Evolutionary conservation across 2,113 vertebrate species (phyloP), one percentile per base, ranked within the genome.

Genomic region (Ceyx cyanopectus): DNA sequence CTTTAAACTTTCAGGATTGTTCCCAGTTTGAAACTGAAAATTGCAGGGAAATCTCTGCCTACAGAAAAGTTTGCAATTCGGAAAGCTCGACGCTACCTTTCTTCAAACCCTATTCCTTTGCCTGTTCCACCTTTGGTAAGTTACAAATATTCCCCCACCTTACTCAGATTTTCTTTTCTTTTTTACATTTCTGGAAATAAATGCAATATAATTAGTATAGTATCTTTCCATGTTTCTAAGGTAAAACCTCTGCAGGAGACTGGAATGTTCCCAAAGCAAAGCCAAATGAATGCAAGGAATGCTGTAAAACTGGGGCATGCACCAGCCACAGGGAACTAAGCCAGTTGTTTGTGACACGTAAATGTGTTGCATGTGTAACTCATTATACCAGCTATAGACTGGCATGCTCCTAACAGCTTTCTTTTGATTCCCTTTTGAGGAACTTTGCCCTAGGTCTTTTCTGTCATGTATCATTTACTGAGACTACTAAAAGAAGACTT

Each of bases 41-140:
- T 99, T 81, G 99, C 99, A n/a, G 99, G 99, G 74, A 99, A 99
- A 92, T 99, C 99, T 87, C 97, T 99, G 81, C 99, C 99, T 62
- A 99, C 99, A 5, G 99, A 99, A 96, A 99, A 99, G 97, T 99
- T 99, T 98, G 99, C 99, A 12, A 99, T 99, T 96, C 98, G 99
- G 75, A 99, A 99, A 96, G 98, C 99, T 20, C 98, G 99, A 14
- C 98, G 99, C 23, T 99, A 99, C 85, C 98, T 99, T 60, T 95
- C 97, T 58, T 97, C 98, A 87, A 98, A 98, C n/a, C 98, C 98
- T 0, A 7, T 98, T 95, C 97, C 98, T 61, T 97, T 99, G 92
- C 98, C 99, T 51, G 97, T 98, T 73, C 98, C 99, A 72, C 98
- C 99, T 74, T 97, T 99, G 99, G 99, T 99, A 89, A 97, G 98